Base-by-base conservation (phyloP, 92 coral and sea anemone genomes). In the Heteractis magnifica region DNA sequence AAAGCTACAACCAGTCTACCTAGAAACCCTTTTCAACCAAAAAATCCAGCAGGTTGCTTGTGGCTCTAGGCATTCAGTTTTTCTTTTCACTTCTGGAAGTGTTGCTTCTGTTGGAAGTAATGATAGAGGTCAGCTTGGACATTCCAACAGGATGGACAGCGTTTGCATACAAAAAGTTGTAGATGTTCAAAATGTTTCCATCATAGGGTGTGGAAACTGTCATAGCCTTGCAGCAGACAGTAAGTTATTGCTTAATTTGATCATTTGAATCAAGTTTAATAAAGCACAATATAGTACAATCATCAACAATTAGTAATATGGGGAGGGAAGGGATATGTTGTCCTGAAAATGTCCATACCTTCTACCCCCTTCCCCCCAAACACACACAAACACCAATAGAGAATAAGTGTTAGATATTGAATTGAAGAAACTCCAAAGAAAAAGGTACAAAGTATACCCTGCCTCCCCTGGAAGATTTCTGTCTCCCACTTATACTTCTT, bases 1-100 rank as follows among this genome's bases (percentile, higher is more conserved):
- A 9, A 83, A 97, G 99, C 72, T 86, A 4, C 79, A 85, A 51
- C 99, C 99, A 65, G 89, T 97, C 5, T 90, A 88, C 80, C 95
- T 97, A 65, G 99, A 97, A 65, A 91, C 94, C 41, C 89, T 97
- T 56, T 89, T 94, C 64, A 90, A 86, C 81, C 94, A 93, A 53
- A 77, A 88, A 84, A 93, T 97, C 1, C 79, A 56, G 15, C 94
- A 94, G 81, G 97, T 97, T 8, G 94, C 99, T 21, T 97, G 99
- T 94, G 99, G 99, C 41, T 92, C 99, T 23, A 91, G 99, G 64
- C 99, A 97, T 86, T 88, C 99, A 21, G 49, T 94, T 55, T 97
- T 97, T 86, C 88, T 97, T 49, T 91, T 97, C 56, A 65, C 83
- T 56, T 90, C 88, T 84, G 97, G 99, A 12, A 84, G 78, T 65